Evolutionary conservation across 2,888 invertebrate genomes (phyloP), one percentile per base, ranked within the genome.

Genomic region (Sminthurinus aureus): DNA sequence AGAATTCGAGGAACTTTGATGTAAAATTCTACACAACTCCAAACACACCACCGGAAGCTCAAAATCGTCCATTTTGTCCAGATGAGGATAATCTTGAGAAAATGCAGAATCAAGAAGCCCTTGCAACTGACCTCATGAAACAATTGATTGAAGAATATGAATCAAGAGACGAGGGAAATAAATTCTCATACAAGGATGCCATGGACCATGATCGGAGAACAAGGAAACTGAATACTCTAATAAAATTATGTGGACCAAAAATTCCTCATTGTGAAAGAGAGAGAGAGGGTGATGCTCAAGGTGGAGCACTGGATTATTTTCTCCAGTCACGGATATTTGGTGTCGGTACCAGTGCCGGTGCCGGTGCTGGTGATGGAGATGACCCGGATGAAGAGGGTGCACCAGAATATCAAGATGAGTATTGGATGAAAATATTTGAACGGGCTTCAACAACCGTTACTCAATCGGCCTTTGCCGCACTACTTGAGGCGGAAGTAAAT

Each of bases 191-290:
- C 67, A 9, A 11, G 9, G 79, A 67, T 24, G n/a, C 66, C 26
- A 2, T 38, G 3, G 66, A 12, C 2, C 38, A 79, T 15, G 79
- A 79, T 64, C 38, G 38, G 4, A 12, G 67, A 12, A 38, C 79
- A 9, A 3, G n/a, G 9, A 38, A 11, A 20, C n/a, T 79, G 12
- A 79, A 66, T 15, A 26, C 20, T 2, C 38, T 79, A 9, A 79
- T 79, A 18, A n/a, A 79, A 79, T 18, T 79, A 38, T 79, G 79
- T n/a, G 79, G 79, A 15, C 79, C 79, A 15, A 67, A 79, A 66
- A 67, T 79, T 15, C 79, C 79, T 8, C 66, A 4, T 8, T 79
- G 79, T 79, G 15, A 73, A 73, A n/a, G 66, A 66, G n/a, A n/a
- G 8, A 1, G 3, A n/a, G 66, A n/a, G 2, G 3, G 15, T 64